Evolutionary conservation across 2,113 vertebrate genomes (phyloP).

Genomic region (Nothoprocta pentlandii): DNA sequence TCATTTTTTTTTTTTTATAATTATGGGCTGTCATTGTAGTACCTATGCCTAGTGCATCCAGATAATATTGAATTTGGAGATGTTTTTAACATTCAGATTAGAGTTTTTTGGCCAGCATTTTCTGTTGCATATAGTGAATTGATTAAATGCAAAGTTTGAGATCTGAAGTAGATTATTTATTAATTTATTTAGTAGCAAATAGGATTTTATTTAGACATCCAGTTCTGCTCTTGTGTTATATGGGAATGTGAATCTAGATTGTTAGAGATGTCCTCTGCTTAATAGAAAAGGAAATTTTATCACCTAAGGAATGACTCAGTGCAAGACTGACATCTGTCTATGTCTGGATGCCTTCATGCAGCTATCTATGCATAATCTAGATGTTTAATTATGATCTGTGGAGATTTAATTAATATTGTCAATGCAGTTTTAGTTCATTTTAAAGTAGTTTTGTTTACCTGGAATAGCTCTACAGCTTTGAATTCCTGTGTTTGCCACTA

Average conservation of each 20-base stretch:
- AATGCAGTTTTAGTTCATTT: neutral
- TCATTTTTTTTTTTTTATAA: neutral
- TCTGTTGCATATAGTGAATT: neutral
- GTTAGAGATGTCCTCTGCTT: neutral
- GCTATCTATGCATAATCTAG: neutral
- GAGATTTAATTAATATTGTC: neutral
- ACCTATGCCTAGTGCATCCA: neutral
- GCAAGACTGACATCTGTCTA: neutral
- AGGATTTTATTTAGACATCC: neutral
- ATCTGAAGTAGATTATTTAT: neutral
- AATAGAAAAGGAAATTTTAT: neutral
- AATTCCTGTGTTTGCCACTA: neutral
- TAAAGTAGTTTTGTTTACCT: neutral
- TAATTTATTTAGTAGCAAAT: neutral
- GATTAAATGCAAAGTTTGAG: neutral
- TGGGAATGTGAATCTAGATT: neutral
- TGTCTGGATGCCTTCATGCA: neutral
- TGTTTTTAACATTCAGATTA: neutral
- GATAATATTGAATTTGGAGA: neutral
- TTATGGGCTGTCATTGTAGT: neutral
- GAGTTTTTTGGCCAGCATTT: neutral
- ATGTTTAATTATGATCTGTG: neutral
- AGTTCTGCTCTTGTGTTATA: neutral
- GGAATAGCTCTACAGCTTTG: neutral
- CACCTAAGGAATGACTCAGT: neutral